phyloP scores from a whole-genome alignment of 2,888 invertebrate genomes.

The Myathropa florea region DNA sequence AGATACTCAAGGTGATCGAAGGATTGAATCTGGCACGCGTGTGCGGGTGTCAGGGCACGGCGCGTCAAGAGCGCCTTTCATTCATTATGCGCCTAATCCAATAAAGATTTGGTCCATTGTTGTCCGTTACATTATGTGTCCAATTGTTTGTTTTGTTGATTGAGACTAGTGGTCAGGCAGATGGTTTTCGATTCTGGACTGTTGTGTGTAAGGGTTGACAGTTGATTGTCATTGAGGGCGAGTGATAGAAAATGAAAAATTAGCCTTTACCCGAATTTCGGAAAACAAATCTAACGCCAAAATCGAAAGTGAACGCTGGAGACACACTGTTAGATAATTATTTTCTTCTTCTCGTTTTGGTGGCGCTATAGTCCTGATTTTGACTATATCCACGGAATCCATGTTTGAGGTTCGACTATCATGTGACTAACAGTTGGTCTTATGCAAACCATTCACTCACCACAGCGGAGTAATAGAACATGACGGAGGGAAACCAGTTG shows the following conservation, averaged over 20 bases:
- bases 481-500: too few relatives aligned
- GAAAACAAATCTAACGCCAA: neutral
- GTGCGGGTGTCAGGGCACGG: slow-evolving; percentile 48
- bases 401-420: too few relatives aligned
- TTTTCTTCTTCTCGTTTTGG: too few relatives aligned
- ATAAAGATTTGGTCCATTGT: slow-evolving; percentile 68
- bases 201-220: slow-evolving; percentile 35
- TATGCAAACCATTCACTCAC: too few relatives aligned
- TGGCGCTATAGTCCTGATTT: too few relatives aligned
- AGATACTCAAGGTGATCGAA: slow-evolving; percentile 68
- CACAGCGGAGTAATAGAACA: too few relatives aligned
- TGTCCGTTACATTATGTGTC: slow-evolving; percentile 51
- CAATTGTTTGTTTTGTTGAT: slow-evolving; percentile 63
- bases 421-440: too few relatives aligned
- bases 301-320: too few relatives aligned
- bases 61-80: slow-evolving; percentile 43
- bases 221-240: neutral
- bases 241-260: neutral
- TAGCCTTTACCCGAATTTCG: neutral
- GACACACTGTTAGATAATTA: too few relatives aligned
- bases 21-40: slow-evolving; percentile 28
- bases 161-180: slow-evolving; percentile 69
- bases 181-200: slow-evolving; percentile 36
- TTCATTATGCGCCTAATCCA: slow-evolving; percentile 67
- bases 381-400: too few relatives aligned